Base-by-base conservation (phyloP, 2,797 vertebrate species). In the Forpus xanthops region DNA sequence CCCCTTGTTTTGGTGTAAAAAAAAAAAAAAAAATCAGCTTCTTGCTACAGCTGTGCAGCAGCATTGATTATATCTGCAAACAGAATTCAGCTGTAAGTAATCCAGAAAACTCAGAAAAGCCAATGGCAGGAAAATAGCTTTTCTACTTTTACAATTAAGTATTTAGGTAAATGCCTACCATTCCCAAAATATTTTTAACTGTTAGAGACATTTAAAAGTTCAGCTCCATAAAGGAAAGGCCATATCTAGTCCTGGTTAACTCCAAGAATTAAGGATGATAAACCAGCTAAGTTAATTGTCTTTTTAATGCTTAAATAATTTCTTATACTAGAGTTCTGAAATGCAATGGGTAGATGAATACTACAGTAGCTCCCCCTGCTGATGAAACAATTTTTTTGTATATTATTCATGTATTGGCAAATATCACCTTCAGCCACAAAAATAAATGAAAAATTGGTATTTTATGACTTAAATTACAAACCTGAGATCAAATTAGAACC, bases 331-430 rank as follows among this genome's bases (percentile, higher is more conserved):
- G 41, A 72, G 31, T 9, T n/a, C 13, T 9, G 60, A 15, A 45
- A 28, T 3, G 28, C 12, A 11, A 11, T 2, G 3, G 61, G 6
- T 20, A 30, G 39, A 78, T 91, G 55, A 56, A 42, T 65, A 91
- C 79, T 93, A 33, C 97, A 41, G 79, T 90, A 87, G 96, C 95
- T 87, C 96, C 97, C 96, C 94, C 98, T 98, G 96, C 97, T 94
- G 98, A 70, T 39, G 31, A 3, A 31, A 89, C 8, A 25, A 21
- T 3, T 27, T 11, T 8, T 41, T 37, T 30, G 55, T 35, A 25
- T 6, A 9, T 10, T 65, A 8, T 5, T 37, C 25, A 1, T 16
- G 7, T 1, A 20, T 11, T 18, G 1, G 8, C 39, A 42, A 9
- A 17, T 2, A 28, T 2, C 49, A 37, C 71, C 30, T 42, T 15